Evolutionary conservation across 2,113 vertebrate species (phyloP).

Genomic region (Talpa occidentalis): DNA sequence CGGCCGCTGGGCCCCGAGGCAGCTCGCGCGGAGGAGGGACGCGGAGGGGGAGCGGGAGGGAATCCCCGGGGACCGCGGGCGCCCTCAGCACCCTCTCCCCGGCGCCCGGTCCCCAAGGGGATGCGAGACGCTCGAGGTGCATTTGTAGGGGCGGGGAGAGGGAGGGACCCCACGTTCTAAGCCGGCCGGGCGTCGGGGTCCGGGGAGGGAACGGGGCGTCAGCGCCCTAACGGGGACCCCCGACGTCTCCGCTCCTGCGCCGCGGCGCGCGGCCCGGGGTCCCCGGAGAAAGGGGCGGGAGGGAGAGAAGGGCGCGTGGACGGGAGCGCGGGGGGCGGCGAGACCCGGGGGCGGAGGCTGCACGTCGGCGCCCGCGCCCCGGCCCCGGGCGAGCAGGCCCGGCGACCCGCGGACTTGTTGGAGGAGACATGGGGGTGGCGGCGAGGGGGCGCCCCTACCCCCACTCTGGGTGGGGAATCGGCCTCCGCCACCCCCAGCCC

Average conservation of each 20-base stretch:
- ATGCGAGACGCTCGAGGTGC: slow-evolving; percentile 15
- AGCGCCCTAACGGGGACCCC: background rate
- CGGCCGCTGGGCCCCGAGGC: background rate
- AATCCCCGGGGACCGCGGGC: slow-evolving; percentile 28
- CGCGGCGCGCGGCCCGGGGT: background rate
- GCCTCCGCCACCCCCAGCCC: slow-evolving; percentile 64
- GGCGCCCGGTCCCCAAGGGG: background rate
- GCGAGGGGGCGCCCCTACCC: slow-evolving; percentile 55
- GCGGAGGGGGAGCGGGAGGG: background rate
- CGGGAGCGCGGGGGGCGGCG: background rate
- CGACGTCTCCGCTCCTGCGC: slow-evolving; percentile 2
- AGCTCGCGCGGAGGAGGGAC: background rate
- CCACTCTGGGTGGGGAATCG: slow-evolving; percentile 68
- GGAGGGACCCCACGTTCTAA: background rate
- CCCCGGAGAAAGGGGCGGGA: background rate
- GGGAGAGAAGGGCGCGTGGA: slow-evolving; percentile 10
- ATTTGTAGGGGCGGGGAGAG: background rate
- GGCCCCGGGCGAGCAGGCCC: background rate
- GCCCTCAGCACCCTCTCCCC: background rate
- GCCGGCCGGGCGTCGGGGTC: background rate
- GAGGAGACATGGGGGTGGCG: background rate
- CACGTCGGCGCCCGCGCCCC: background rate
- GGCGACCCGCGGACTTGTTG: background rate
- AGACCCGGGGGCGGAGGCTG: background rate
- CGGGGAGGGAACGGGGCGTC: background rate